phyloP scores from a whole-genome alignment of 2,113 vertebrate genomes.

The Helogale parvula region DNA sequence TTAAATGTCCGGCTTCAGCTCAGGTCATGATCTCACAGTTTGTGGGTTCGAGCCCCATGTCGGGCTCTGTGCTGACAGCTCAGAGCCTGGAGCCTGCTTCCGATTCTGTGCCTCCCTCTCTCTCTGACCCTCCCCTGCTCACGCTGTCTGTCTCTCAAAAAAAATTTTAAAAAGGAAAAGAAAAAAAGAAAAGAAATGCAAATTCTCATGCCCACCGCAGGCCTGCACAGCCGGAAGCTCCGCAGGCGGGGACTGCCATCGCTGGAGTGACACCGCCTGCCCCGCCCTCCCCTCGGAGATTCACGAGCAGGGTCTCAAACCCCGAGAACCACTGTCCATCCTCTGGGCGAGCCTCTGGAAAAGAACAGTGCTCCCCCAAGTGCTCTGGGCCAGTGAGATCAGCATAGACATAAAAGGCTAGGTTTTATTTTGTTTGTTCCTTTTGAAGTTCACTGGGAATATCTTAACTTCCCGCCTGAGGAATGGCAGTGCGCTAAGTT shows the following conservation, averaged over 20 bases:
- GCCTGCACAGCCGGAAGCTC: too few species aligned
- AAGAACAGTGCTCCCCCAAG: accelerated
- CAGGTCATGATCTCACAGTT: too few species aligned
- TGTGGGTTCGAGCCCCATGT: too few species aligned
- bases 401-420: background rate
- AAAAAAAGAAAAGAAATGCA: too few species aligned
- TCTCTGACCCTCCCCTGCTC: too few species aligned
- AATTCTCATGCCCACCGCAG: background rate
- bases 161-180: too few species aligned
- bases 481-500: background rate
- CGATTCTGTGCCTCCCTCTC: too few species aligned
- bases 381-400: background rate
- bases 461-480: background rate
- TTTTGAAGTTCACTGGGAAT: background rate
- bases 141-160: too few species aligned
- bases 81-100: too few species aligned
- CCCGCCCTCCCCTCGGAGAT: background rate
- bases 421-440: background rate
- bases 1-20: too few species aligned
- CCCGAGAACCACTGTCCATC: background rate
- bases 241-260: background rate
- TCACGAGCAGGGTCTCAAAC: background rate
- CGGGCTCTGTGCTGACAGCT: too few species aligned
- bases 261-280: accelerated
- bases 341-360: background rate